Evolutionary conservation across 2,797 vertebrate species (phyloP), one percentile per base, ranked within the genome.

Genomic region (Myotis vivesi): DNA sequence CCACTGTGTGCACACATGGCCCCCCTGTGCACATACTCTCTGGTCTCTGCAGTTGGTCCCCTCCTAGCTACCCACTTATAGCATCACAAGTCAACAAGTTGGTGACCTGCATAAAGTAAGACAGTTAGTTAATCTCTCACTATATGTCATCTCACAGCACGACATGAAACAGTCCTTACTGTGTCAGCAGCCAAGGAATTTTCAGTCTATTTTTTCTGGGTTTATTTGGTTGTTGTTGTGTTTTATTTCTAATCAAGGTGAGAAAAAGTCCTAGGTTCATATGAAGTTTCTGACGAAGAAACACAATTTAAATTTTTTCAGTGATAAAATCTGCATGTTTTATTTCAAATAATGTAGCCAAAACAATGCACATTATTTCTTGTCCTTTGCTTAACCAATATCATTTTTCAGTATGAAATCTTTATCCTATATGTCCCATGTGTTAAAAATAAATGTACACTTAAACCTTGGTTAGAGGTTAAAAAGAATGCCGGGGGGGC

Each of bases 371-470:
- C 99, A 99, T 99, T 99, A 98, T 98, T 99, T 98, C 98, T 99
- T 98, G 98, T 97, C 98, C 98, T 98, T 98, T 99, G 99, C 99
- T 99, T 99, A 99, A 99, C 99, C 99, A 99, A 99, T 99, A 99
- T 99, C 99, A 99, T 99, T 99, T 99, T 99, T 99, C 99, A 99
- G 99, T 99, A 99, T 99, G 99, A 99, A 99, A 99, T 99, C 99
- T 99, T 99, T 99, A 99, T 99, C 99, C 98, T 99, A 98, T 99
- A 99, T 99, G 99, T 99, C 99, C 99, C 99, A 99, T 98, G 98
- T 99, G 98, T 99, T 99, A 99, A 99, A 99, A 99, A 99, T 99
- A 99, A 99, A 99, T 99, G 99, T 99, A 99, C 99, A 99, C 99
- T 99, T 99, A 99, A 99, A 99, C 99, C 99, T 99, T 99, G 98